A percentile compares a stretch with the other conserved stretches of the same genome.
These are phyloP conservation scores for Aporophyla lueneburgensis DNA, from an alignment of 2,888 invertebrate species.

Conservation along the genomic window DNA sequence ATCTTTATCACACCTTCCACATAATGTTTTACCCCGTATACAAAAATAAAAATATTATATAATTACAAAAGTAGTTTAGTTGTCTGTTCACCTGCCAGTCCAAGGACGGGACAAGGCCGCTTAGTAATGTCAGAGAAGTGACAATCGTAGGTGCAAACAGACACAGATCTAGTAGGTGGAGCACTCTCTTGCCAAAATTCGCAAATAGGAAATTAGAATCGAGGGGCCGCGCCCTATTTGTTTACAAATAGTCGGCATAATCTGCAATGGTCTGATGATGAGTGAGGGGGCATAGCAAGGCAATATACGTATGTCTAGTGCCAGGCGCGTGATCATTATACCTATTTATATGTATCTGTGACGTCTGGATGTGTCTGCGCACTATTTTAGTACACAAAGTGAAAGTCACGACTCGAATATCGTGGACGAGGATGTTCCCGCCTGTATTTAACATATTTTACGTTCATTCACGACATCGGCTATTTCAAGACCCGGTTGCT, in stretches of 20 bases:
- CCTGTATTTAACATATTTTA: slow-evolving; percentile 41
- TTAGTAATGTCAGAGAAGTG: slow-evolving; percentile 6
- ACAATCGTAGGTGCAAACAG: slow-evolving; percentile 26
- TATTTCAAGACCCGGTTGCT: slow-evolving; percentile 31
- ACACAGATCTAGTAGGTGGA: slow-evolving; percentile 18
- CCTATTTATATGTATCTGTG: slow-evolving; percentile 71
- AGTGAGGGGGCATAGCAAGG: slow-evolving; percentile 60
- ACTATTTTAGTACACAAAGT: slow-evolving; percentile 77
- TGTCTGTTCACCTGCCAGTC: slow-evolving; percentile 22
- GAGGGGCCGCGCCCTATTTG: slow-evolving; percentile 48
- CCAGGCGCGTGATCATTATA: slow-evolving; percentile 76
- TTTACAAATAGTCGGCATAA: slow-evolving; percentile 59
- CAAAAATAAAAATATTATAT: slow-evolving; percentile 2
- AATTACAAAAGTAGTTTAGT: slow-evolving; percentile 40
- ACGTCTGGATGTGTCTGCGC: slow-evolving; percentile 70
- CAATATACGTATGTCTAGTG: slow-evolving; percentile 57
- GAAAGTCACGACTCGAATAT: slow-evolving; percentile 76
- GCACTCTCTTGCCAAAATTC: slow-evolving; percentile 52
- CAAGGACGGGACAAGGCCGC: slow-evolving; percentile 39
- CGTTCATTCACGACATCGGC: slow-evolving; percentile 39
- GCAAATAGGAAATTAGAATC: slow-evolving; percentile 44
- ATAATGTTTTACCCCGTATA: not conserved
- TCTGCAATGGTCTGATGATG: slow-evolving; percentile 54
- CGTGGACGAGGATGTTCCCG: slow-evolving; percentile 57
- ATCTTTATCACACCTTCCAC: not conserved